Percentiles rank a stretch among this genome's conserved stretches.
These are phyloP conservation scores for Luffia ferchaultella DNA, from an alignment of 2,888 invertebrate genomes.

Conservation along the genomic window DNA sequence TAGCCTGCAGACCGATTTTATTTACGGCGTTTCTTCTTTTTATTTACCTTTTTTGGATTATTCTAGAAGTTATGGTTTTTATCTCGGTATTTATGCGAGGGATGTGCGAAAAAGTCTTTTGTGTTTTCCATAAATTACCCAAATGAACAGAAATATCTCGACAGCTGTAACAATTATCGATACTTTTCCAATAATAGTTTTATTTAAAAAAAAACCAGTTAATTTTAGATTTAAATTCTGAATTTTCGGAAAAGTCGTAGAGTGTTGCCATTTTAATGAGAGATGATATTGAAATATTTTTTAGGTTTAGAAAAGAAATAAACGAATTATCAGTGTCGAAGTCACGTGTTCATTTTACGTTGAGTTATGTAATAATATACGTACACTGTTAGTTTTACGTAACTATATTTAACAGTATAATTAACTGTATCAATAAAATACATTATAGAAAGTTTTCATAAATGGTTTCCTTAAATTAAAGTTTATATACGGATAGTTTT, in stretches of 20 bases:
- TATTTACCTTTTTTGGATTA: not conserved
- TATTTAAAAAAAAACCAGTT: not conserved
- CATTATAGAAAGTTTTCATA: not conserved
- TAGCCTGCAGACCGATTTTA: conserved; percentile 48
- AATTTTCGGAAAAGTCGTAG: too few species aligned
- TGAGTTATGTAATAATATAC: not conserved
- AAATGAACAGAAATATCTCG: too few species aligned
- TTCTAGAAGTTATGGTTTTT: not conserved
- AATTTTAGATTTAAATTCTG: too few species aligned
- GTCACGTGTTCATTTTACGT: not conserved
- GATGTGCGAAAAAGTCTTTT: too few species aligned
- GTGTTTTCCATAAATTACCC: too few species aligned
- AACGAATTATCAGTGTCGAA: not conserved
- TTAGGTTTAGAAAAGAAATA: not conserved
- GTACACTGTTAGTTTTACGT: not conserved
- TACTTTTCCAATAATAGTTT: not conserved
- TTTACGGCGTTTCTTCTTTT: conserved; percentile 33
- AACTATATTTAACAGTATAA: not conserved
- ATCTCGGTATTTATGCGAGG: too few species aligned
- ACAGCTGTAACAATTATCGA: not conserved
- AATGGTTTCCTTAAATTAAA: not conserved
- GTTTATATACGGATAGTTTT: not conserved
- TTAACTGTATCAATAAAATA: not conserved
- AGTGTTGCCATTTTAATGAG: too few species aligned
- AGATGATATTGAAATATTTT: too few species aligned